phyloP scores from a whole-genome alignment of 2,113 vertebrate species.

The Ranitomeya imitator region DNA sequence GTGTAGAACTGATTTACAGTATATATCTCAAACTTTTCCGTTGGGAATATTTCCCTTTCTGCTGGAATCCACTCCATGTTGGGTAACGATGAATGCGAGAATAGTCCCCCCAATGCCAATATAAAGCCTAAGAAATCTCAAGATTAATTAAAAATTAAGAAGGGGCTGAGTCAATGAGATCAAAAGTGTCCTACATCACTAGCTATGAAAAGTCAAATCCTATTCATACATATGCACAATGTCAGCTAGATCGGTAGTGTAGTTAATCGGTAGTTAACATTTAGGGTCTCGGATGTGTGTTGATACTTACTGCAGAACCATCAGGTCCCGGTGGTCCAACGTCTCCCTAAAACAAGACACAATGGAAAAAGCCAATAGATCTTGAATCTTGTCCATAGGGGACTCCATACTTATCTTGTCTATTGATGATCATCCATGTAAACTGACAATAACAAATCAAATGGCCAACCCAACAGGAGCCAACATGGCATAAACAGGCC shows the following conservation, averaged over 20 bases:
- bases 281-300: not conserved
- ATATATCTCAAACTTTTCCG: not conserved
- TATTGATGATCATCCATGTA: not conserved
- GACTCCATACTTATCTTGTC: not conserved
- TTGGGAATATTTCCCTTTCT: not conserved
- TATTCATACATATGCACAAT: not conserved
- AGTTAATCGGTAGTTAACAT: not conserved
- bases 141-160: not conserved
- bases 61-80: not conserved
- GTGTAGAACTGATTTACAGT: not conserved
- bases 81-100: not conserved
- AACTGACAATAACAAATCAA: not conserved
- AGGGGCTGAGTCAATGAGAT: not conserved
- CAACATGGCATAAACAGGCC: not conserved
- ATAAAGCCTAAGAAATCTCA: not conserved
- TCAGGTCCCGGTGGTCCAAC: constrained; percentile 84
- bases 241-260: not conserved
- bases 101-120: not conserved
- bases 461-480: not conserved
- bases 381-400: not conserved
- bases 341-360: constrained; percentile 75
- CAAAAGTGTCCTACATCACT: not conserved
- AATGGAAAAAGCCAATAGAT: not conserved
- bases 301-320: constrained; percentile 87
- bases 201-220: not conserved